These are phyloP conservation scores for Eospalax fontanierii DNA, from an alignment of 2,797 vertebrate genomes.

Conservation along the genomic window DNA sequence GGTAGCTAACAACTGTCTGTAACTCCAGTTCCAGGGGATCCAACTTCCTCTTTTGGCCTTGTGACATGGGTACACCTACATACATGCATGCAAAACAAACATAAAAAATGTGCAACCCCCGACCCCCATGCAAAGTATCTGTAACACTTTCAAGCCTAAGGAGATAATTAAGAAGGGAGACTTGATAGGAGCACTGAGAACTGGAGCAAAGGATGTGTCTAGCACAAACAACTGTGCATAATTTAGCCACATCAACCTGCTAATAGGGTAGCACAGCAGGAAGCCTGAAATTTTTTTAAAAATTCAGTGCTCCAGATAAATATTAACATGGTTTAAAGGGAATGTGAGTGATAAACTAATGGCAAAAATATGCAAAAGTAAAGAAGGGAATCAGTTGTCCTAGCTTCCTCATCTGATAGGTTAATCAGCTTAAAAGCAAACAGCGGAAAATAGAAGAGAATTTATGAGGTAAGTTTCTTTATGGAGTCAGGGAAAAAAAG, in stretches of 20 bases:
- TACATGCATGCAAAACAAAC: no score
- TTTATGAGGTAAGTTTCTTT: neutral
- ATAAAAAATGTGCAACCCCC: no score
- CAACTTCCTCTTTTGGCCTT: no score
- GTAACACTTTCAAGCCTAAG: constrained; percentile 16
- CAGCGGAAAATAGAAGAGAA: neutral
- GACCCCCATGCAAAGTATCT: no score
- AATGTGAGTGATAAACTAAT: constrained; percentile 57
- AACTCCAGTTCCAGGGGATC: no score
- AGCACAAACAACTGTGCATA: neutral
- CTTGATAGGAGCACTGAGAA: neutral
- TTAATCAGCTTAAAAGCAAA: constrained; percentile 25
- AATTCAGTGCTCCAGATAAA: constrained; percentile 20
- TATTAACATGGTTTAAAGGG: constrained; percentile 37
- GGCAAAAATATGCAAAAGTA: neutral
- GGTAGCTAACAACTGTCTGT: no score
- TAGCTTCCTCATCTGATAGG: neutral
- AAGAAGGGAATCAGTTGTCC: constrained; percentile 51
- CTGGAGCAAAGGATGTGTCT: constrained; percentile 55
- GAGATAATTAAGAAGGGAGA: neutral
- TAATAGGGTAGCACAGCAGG: neutral
- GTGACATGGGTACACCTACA: no score
- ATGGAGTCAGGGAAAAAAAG: neutral
- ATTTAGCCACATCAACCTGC: constrained; percentile 26
- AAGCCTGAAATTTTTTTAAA: constrained; percentile 20